These are phyloP conservation scores for Parapsyche elsis DNA, from an alignment of 1,140 invertebrate genomes.

Conservation along the genomic window DNA sequence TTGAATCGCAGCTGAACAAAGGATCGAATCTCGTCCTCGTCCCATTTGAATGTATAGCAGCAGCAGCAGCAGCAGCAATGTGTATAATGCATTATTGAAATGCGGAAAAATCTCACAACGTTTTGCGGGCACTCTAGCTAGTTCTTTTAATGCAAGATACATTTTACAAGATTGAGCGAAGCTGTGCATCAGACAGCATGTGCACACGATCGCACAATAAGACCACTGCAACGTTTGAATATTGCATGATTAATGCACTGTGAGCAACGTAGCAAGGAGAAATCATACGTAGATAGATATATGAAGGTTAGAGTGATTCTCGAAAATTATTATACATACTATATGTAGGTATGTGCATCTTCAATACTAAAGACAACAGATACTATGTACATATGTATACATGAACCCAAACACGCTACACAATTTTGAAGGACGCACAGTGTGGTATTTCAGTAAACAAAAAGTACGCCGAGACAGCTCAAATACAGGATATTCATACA, in stretches of 20 bases:
- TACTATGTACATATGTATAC: too few relatives aligned
- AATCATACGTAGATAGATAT: not conserved
- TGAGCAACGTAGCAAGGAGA: not conserved
- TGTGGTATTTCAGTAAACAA: too few relatives aligned
- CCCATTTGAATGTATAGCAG: not conserved
- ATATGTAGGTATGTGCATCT: too few relatives aligned
- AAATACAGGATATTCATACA: too few relatives aligned
- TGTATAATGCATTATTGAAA: not conserved
- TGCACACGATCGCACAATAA: constrained; percentile 21
- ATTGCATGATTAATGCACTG: constrained; percentile 13
- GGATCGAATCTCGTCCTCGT: constrained; percentile 23
- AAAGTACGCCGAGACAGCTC: too few relatives aligned
- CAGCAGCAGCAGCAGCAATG: too few relatives aligned
- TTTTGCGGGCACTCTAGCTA: not conserved
- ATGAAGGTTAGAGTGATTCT: too few relatives aligned
- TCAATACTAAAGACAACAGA: too few relatives aligned
- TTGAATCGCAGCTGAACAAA: constrained; percentile 32
- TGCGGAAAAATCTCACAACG: not conserved
- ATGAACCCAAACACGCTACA: too few relatives aligned
- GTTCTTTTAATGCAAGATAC: not conserved
- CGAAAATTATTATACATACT: too few relatives aligned
- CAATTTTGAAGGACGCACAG: too few relatives aligned
- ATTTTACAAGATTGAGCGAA: not conserved
- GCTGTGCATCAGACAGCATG: not conserved
- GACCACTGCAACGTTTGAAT: not conserved